These are phyloP conservation scores for Lagenorhynchus albirostris DNA, from an alignment of 2,113 vertebrate species.

Conservation along the genomic window DNA sequence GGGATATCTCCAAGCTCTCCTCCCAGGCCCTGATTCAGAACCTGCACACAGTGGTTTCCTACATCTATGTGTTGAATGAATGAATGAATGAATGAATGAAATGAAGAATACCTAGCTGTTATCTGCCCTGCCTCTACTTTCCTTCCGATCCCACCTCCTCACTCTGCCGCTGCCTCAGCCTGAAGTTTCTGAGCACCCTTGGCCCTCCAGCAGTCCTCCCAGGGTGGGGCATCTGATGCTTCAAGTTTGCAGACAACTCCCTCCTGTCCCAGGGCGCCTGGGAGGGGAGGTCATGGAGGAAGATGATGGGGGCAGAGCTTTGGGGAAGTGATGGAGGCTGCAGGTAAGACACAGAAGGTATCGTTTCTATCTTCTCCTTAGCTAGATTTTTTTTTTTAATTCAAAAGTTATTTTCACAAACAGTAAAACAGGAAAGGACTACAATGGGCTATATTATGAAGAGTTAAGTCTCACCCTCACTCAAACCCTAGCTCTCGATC, in stretches of 20 bases:
- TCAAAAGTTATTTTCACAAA: neutral
- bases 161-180: neutral
- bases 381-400: neutral
- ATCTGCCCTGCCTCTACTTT: neutral
- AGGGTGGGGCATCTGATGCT: neutral
- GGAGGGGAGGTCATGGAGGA: neutral
- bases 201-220: neutral
- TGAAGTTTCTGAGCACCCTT: neutral
- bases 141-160: neutral
- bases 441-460: neutral
- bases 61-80: neutral
- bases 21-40: neutral
- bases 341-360: neutral
- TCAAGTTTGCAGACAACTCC: neutral
- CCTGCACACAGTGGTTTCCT: neutral
- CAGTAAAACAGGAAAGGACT: neutral
- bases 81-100: neutral
- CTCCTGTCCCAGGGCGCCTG: neutral
- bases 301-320: neutral
- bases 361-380: neutral
- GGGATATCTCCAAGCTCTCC: neutral
- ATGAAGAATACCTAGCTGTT: neutral
- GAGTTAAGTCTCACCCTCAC: neutral
- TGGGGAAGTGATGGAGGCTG: neutral
- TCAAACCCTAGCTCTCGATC: neutral